phyloP scores from a whole-genome alignment of 1,140 invertebrate species.

The Tetragonula clypearis region DNA sequence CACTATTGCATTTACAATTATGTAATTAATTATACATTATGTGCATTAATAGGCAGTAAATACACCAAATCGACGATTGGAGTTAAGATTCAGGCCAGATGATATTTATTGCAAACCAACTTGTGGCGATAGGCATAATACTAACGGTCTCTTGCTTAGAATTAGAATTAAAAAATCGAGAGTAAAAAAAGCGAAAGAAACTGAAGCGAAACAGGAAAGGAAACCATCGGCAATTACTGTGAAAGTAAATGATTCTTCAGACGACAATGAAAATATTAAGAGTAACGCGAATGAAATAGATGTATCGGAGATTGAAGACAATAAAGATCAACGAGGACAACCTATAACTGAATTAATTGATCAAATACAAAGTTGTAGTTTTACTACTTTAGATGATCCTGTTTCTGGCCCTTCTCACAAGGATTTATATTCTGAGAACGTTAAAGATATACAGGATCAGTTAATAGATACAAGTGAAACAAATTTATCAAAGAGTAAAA shows the following conservation, averaged over 20 bases:
- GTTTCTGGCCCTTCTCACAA: background rate
- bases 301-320: background rate
- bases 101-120: slow-evolving; percentile 92
- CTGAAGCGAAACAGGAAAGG: background rate
- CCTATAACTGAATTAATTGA: slow-evolving; percentile 23
- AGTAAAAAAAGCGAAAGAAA: slow-evolving; percentile 73
- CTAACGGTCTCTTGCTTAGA: slow-evolving; percentile 88
- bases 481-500: slow-evolving; percentile 7
- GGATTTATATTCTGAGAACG: background rate
- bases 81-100: slow-evolving; percentile 90
- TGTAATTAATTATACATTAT: slow-evolving; percentile 54
- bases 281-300: background rate
- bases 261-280: background rate
- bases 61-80: slow-evolving; percentile 85
- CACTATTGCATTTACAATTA: background rate
- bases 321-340: slow-evolving; percentile 30
- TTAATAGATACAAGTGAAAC: background rate
- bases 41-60: slow-evolving; percentile 72
- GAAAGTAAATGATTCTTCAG: background rate
- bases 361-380: slow-evolving; percentile 28
- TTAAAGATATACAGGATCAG: slow-evolving; percentile 13
- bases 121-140: slow-evolving; percentile 86
- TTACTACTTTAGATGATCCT: background rate
- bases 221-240: slow-evolving; percentile 14
- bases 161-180: slow-evolving; percentile 84